phyloP scores from a whole-genome alignment of 2,888 invertebrate genomes.

The Panopea generosa region DNA sequence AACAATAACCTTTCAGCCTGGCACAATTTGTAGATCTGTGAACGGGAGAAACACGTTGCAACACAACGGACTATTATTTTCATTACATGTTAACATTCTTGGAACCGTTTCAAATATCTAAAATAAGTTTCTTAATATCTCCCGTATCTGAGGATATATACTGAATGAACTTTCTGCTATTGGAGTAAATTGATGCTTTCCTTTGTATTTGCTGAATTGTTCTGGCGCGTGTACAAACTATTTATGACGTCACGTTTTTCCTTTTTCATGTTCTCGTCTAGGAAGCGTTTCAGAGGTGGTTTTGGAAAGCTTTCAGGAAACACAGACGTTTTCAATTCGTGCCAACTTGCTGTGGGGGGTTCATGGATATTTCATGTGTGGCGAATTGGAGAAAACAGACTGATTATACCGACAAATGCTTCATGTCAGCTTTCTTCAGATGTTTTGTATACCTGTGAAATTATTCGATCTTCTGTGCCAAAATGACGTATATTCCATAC shows the following conservation, averaged over 20 bases:
- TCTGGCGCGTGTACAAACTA: slow-evolving; percentile 10
- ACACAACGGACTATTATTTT: no score
- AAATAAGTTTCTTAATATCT: neutral
- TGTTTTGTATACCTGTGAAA: slow-evolving; percentile 2
- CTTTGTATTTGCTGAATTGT: neutral
- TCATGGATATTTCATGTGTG: no score
- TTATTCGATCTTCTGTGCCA: no score
- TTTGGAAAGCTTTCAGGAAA: neutral
- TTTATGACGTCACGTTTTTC: slow-evolving; percentile 24
- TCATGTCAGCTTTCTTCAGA: neutral
- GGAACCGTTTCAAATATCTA: slow-evolving; percentile 1
- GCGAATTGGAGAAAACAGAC: no score
- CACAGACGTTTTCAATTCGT: neutral
- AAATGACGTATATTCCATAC: no score
- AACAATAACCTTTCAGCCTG: no score
- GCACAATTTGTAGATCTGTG: no score
- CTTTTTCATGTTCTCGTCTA: slow-evolving; percentile 9
- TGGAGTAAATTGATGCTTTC: neutral
- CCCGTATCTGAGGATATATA: neutral
- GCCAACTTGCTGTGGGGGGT: neutral
- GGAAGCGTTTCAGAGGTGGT: slow-evolving; percentile 4
- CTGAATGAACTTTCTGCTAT: neutral
- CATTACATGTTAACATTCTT: neutral
- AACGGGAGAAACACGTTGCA: no score
- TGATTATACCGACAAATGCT: neutral